These are phyloP conservation scores for Drepana falcataria DNA, from an alignment of 2,888 invertebrate genomes.

Conservation along the genomic window DNA sequence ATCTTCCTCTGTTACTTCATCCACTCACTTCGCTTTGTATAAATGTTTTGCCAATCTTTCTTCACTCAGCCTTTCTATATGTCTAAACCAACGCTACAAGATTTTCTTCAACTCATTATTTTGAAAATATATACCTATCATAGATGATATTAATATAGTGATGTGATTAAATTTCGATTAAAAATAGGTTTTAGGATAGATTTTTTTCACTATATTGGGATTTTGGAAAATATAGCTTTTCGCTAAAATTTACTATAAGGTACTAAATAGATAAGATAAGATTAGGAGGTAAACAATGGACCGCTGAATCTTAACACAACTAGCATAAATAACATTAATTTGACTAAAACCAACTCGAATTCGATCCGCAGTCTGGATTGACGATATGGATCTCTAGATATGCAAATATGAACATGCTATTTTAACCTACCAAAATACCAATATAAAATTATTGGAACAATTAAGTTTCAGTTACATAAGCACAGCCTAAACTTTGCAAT, in stretches of 20 bases:
- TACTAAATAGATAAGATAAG: conserved; percentile 23
- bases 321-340: conserved; percentile 7
- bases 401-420: conserved; percentile 31
- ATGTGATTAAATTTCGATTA: conserved; percentile 1
- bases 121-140: no score
- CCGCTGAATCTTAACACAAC: conserved; percentile 40
- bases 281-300: conserved; percentile 50
- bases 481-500: conserved; percentile 72
- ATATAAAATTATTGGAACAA: conserved; percentile 43
- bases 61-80: no score
- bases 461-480: conserved; percentile 46
- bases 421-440: conserved; percentile 25
- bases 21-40: no score
- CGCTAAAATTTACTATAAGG: conserved; percentile 22
- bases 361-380: not conserved
- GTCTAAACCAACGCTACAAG: no score
- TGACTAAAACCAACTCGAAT: not conserved
- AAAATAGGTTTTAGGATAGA: not conserved
- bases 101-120: no score
- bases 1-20: no score
- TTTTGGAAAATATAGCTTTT: conserved; percentile 20
- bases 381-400: conserved; percentile 46
- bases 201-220: conserved; percentile 10
- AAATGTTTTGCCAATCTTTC: no score
- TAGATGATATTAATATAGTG: no score